A percentile compares a stretch with the other conserved stretches of the same genome.
Evolutionary conservation across 2,888 invertebrate species (phyloP).

Genomic region (Carterocephalus palaemon): DNA sequence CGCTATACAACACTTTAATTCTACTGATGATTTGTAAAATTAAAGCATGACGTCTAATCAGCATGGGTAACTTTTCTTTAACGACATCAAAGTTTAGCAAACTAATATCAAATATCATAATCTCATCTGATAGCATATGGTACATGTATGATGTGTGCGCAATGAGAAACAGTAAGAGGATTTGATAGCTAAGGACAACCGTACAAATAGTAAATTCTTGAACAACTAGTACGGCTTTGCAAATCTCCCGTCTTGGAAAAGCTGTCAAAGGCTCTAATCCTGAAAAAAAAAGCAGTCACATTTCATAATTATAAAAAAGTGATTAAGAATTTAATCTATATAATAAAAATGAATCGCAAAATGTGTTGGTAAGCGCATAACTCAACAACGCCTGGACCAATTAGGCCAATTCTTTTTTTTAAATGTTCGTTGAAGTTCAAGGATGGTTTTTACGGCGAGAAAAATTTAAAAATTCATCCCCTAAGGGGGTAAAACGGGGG

Average conservation of each 20-base stretch:
- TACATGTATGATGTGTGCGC: constrained; percentile 59
- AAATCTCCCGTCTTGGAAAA: constrained; percentile 52
- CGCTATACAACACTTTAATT: constrained; percentile 52
- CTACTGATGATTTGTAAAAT: constrained; percentile 45
- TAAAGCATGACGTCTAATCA: constrained; percentile 49
- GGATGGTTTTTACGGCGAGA: too few species aligned
- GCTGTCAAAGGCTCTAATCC: constrained; percentile 51
- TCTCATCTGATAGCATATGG: constrained; percentile 51
- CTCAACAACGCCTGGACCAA: too few species aligned
- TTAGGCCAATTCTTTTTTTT: too few species aligned
- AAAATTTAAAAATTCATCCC: too few species aligned
- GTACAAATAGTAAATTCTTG: constrained; percentile 48
- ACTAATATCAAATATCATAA: constrained; percentile 39
- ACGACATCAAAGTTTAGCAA: constrained; percentile 35
- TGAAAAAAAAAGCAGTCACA: constrained; percentile 34
- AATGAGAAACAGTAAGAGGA: constrained; percentile 52
- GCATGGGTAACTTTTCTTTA: constrained; percentile 39
- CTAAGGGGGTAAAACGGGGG: too few species aligned
- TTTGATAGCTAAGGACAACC: constrained; percentile 55
- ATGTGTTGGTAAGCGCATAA: too few species aligned
- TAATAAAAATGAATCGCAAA: too few species aligned
- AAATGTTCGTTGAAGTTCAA: too few species aligned
- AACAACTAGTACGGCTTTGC: constrained; percentile 39
- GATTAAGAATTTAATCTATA: constrained; percentile 2
- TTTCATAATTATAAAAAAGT: neutral